Evolutionary conservation across 2,888 invertebrate species (phyloP), one percentile per base, ranked within the genome.

Genomic region (Acleris literana): DNA sequence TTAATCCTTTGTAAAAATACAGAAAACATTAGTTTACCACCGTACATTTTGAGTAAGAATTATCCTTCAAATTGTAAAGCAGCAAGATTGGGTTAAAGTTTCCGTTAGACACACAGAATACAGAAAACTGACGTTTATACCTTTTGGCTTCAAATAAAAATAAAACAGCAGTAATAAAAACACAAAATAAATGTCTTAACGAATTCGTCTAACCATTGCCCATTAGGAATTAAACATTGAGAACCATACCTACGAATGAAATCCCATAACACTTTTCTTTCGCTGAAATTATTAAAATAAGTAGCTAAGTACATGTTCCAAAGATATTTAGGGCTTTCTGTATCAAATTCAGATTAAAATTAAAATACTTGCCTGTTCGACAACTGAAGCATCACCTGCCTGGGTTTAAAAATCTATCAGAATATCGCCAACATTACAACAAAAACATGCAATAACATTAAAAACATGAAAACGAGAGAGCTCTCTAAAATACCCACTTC

Each of bases 401-500:
- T 91, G 85, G 76, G 75, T 86, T 83, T 74, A 88, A 88, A 89
- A 79, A 81, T 75, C 81, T 79, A 82, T 83, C 76, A 85, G 79
- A 79, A 79, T 74, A 54, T 68, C 48, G 68, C 72, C 70, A 75
- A 68, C 71, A 77, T 51, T 66, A 75, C 54, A 74, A 73, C 71
- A 75, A 75, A 76, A 72, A 69, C 73, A 74, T 71, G 69, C 68
- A 71, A 29, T 58, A 46, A 65, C 69, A 65, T 62, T 59, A 68
- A 64, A 70, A 70, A 65, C 64, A 69, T 39, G 13, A 53, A 63
- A 64, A 53, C 61, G 67, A 57, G 20, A 63, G 46, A 43, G 60
- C 53, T 53, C 52, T 59, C 55, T 59, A 55, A 25, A 20, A 69
- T 83, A 93, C 94, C 93, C 92, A 95, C 96, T 95, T 95, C 74